Percentiles rank a stretch among this genome's conserved stretches.
These are phyloP conservation scores for Drosophila bocqueti DNA, from an alignment of 1,140 invertebrate genomes.

Conservation along the genomic window DNA sequence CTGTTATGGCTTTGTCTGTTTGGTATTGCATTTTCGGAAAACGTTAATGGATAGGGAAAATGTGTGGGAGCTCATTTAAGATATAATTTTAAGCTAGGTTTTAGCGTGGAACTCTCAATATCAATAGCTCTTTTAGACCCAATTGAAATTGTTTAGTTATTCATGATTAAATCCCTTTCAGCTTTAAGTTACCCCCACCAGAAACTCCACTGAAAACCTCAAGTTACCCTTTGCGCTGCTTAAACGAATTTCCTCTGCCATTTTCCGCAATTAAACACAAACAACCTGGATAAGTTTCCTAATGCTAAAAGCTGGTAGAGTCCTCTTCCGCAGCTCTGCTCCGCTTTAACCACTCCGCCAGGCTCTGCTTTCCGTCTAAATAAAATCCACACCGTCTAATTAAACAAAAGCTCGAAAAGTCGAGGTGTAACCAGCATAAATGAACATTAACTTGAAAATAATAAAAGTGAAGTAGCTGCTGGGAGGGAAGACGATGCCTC, in stretches of 20 bases:
- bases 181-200: neutral
- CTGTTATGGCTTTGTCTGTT: constrained; percentile 64
- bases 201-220: neutral
- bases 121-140: neutral
- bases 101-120: neutral
- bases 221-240: neutral
- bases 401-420: constrained; percentile 79
- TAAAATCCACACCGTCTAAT: constrained; percentile 80
- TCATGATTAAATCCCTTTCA: constrained; percentile 1
- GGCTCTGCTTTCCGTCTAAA: constrained; percentile 39
- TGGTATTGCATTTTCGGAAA: constrained; percentile 38
- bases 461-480: constrained; percentile 66
- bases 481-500: constrained; percentile 29
- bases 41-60: constrained; percentile 15
- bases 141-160: constrained; percentile 13
- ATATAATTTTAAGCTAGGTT: neutral
- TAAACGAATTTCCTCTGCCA: constrained; percentile 42
- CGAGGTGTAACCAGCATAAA: constrained; percentile 81
- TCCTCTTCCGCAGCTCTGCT: constrained; percentile 12
- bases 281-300: constrained; percentile 52
- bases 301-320: constrained; percentile 44
- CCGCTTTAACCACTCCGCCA: constrained; percentile 16
- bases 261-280: constrained; percentile 71
- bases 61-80: neutral
- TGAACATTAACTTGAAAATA: constrained; percentile 83